Evolutionary conservation across 2,888 invertebrate species (phyloP), one percentile per base, ranked within the genome.

Genomic region (Sesia bembeciformis): DNA sequence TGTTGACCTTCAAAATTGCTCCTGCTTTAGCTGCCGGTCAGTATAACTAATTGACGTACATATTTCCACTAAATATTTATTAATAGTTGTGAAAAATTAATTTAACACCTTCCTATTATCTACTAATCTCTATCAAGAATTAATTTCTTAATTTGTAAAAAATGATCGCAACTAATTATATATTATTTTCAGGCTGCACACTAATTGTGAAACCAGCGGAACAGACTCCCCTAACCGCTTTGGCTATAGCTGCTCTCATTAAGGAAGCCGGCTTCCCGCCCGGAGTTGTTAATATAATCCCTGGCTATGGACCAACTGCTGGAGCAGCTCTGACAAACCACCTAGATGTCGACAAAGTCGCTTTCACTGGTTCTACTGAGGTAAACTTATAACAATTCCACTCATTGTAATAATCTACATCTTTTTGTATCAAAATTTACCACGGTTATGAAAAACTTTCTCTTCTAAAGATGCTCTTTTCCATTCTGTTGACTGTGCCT

Each of bases 1-100:
- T 98, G 98, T 93, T 96, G 76, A 93, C 96, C 1, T 98, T 98
- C 98, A 98, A 98, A 82, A 90, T 98, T 40, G 97, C 91, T 0
- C 95, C 95, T 0, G 94, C 95, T 4, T 74, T 95, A 52, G 93
- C 94, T 39, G 94, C 94, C 57, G 85, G 85, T 84, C 62, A 63
- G 65, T 53, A 39, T 43, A 7, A 38, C 23, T 23, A 23, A 23
- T 23, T 23, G 23, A 23, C 23, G 23, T 23, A 23, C 23, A 23
- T 23, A 23, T 23, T 23, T 23, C 23, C 23, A 23, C 23, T 23
- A 23, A 23, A 23, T 23, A 23, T 23, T 23, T 62, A 64, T 53
- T 39, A 41, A 23, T 23, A 23, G 23, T 23, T 23, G 23, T 23
- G 23, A 23, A 23, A 23, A 23, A 23, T 1, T 23, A 1, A 23